Base-by-base conservation (phyloP, 2,797 vertebrate genomes). In the Epinephelus awoara region DNA sequence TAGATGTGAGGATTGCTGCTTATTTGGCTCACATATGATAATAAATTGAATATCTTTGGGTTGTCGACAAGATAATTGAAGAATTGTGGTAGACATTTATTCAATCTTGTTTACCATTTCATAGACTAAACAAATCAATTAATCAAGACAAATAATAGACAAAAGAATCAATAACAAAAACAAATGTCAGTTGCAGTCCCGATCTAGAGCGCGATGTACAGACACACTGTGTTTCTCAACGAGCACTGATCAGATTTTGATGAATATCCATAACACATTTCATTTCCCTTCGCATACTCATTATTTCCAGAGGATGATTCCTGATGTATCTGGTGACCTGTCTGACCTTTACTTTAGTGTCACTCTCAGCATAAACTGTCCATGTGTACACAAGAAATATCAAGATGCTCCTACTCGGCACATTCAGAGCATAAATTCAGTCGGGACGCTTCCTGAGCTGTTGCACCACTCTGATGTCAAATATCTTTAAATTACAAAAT, bases 401-500 rank as follows among this genome's bases (percentile, higher is more conserved):
- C n/a, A 23, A 46, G 42, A 63, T 38, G 17, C 10, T n/a, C 25
- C 17, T 18, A 25, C 15, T 62, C 21, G 4, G 14, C 40, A 46
- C 13, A 47, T 19, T 49, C 29, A 23, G 18, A n/a, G 57, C 12
- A 47, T 59, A n/a, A 21, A 21, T 47, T 47, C 46, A 17, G 55
- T 23, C 6, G 3, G 19, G 6, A 38, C 12, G 19, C 15, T 52
- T 38, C 4, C 29, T 52, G 9, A 14, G 12, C 58, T 62, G 40
- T 3, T 6, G 42, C 40, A 13, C 62, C 25, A 3, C 14, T 29
- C 13, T 56, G 23, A 13, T 29, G 1, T 64, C 51, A 44, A 0
- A 46, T 17, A 34, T 63, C 58, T 54, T 67, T 47, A 47, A 69
- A 57, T 68, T 21, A n/a, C 46, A 57, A 56, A n/a, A 64, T 18